These are phyloP conservation scores for Cosmorhoe ocellata DNA, from an alignment of 2,888 invertebrate genomes.

Conservation along the genomic window DNA sequence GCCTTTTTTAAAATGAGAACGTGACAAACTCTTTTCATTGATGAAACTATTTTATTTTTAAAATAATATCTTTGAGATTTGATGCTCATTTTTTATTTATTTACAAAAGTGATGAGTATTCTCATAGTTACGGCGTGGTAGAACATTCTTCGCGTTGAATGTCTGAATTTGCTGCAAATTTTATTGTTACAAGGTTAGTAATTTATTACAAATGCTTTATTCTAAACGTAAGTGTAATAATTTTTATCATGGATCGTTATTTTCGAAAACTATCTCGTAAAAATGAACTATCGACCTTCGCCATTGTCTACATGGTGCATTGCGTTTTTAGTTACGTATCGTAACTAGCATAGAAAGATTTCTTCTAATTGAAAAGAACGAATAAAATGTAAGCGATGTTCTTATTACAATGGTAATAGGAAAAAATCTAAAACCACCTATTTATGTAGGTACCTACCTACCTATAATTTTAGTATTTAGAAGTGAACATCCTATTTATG, in stretches of 20 bases:
- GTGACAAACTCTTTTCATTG: constrained; percentile 76
- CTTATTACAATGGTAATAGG: too few species aligned
- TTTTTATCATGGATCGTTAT: constrained; percentile 17
- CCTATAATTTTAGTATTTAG: too few species aligned
- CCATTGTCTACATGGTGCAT: constrained; percentile 83
- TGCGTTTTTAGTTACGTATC: constrained; percentile 61
- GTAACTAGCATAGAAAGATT: constrained; percentile 36
- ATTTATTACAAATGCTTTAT: constrained; percentile 38
- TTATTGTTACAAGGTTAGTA: constrained; percentile 73
- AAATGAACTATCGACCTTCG: constrained; percentile 77
- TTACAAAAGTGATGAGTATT: constrained; percentile 80
- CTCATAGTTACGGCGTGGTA: constrained; percentile 81
- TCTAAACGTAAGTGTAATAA: constrained; percentile 9
- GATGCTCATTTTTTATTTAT: constrained; percentile 83
- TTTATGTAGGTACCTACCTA: too few species aligned
- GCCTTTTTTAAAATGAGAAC: constrained; percentile 81
- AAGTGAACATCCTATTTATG: too few species aligned
- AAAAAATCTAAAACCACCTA: too few species aligned
- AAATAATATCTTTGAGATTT: constrained; percentile 72
- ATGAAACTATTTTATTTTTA: constrained; percentile 76
- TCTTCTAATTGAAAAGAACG: neutral
- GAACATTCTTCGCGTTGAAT: constrained; percentile 75
- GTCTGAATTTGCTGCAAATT: constrained; percentile 71
- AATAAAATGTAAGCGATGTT: too few species aligned
- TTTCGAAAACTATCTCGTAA: constrained; percentile 41